Conservation (phyloP, 2,113 vertebrate species). For the Lates calcarifer region DNA sequence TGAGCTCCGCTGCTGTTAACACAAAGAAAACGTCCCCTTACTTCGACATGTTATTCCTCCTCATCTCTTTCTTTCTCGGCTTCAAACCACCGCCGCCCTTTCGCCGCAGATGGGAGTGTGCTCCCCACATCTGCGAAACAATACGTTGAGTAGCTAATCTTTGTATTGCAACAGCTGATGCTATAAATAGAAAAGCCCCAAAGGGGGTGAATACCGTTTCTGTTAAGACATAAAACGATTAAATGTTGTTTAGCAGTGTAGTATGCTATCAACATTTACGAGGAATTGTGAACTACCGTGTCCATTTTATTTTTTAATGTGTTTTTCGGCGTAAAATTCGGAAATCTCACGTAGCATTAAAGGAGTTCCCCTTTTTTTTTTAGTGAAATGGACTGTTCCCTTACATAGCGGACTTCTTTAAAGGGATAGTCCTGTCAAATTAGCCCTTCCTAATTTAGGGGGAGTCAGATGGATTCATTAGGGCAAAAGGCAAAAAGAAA, state of each 20-base stretch:
- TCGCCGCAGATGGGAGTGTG: slow-evolving; percentile 43
- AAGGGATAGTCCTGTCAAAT: slow-evolving; percentile 74
- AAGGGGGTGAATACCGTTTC: slow-evolving; percentile 42
- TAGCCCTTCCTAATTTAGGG: slow-evolving; percentile 5
- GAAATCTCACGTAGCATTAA: not conserved
- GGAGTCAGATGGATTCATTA: not conserved
- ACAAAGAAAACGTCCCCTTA: slow-evolving; percentile 59
- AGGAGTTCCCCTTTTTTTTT: slow-evolving; percentile 53
- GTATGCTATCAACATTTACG: fast-evolving
- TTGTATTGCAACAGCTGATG: slow-evolving; percentile 85
- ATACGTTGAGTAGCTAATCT: slow-evolving; percentile 80
- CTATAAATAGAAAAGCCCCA: slow-evolving; percentile 84
- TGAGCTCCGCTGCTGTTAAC: slow-evolving; percentile 33
- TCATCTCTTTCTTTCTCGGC: slow-evolving; percentile 57
- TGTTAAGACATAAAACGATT: no score
- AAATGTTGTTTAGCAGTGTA: not conserved
- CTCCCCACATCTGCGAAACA: slow-evolving; percentile 77
- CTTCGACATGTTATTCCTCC: slow-evolving; percentile 53
- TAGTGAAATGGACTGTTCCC: slow-evolving; percentile 77
- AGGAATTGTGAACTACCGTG: fast-evolving
- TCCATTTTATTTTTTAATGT: fast-evolving
- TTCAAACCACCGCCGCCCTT: slow-evolving; percentile 64
- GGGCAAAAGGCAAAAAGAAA: not conserved
- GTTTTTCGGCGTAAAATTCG: not conserved
- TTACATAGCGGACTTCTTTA: slow-evolving; percentile 61